phyloP scores from a whole-genome alignment of 2,113 vertebrate genomes.

The Notothenia coriiceps region DNA sequence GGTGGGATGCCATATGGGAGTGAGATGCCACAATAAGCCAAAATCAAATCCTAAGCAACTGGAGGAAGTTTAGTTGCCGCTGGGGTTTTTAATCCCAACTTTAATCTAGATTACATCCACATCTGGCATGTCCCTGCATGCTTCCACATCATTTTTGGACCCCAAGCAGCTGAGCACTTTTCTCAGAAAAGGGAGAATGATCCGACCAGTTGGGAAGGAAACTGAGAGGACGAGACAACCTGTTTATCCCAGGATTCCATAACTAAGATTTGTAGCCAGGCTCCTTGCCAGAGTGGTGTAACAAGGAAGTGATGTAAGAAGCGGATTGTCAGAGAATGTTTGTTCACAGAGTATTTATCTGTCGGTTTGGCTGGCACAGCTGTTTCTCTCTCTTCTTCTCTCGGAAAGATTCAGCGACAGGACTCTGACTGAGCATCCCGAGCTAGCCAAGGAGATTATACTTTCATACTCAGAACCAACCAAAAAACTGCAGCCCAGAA shows the following conservation, averaged over 20 bases:
- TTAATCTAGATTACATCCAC: constrained; percentile 79
- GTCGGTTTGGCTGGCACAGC: constrained; percentile 23
- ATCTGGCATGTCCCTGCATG: constrained; percentile 64
- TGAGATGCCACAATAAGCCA: neutral
- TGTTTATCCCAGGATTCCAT: constrained; percentile 5
- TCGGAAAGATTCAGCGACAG: constrained; percentile 25
- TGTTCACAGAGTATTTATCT: constrained; percentile 42
- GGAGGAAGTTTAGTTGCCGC: constrained; percentile 30
- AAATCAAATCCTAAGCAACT: constrained; percentile 41
- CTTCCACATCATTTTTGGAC: constrained; percentile 33
- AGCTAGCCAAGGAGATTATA: constrained; percentile 51
- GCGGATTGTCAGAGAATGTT: constrained; percentile 35
- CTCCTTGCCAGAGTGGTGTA: neutral
- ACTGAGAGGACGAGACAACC: constrained; percentile 10
- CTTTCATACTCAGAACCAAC: constrained; percentile 37
- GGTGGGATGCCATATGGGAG: constrained; percentile 23
- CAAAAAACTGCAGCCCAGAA: constrained; percentile 51
- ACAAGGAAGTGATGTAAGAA: constrained; percentile 61
- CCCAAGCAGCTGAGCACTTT: constrained; percentile 9
- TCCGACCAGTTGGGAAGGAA: no score
- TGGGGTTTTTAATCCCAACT: constrained; percentile 65
- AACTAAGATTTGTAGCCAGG: constrained; percentile 11
- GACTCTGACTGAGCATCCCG: constrained; percentile 57
- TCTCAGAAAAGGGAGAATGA: constrained; percentile 28
- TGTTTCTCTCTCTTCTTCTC: constrained; percentile 38